Evolutionary conservation across 2,113 vertebrate genomes (phyloP).

Genomic region (Phocoena phocoena): DNA sequence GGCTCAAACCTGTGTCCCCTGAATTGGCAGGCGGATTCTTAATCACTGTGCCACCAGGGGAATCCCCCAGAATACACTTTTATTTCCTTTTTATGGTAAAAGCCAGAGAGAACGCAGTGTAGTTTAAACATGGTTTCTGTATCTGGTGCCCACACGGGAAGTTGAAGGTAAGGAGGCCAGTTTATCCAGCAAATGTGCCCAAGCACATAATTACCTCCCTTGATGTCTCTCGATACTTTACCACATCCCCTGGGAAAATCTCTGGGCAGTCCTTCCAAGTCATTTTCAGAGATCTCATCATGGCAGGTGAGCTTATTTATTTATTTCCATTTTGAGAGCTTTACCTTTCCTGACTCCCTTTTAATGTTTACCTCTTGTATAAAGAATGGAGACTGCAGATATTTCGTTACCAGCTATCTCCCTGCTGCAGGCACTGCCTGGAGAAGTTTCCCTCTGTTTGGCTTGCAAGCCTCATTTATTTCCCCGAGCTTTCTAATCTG

Average conservation of each 20-base stretch:
- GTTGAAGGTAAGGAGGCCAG: constrained; percentile 19
- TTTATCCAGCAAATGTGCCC: constrained; percentile 54
- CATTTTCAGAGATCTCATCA: constrained; percentile 30
- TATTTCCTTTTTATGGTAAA: constrained; percentile 52
- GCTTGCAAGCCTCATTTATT: constrained; percentile 73
- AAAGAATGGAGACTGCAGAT: constrained; percentile 64
- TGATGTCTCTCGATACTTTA: background rate
- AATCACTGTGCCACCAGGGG: no score
- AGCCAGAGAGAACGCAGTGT: constrained; percentile 3
- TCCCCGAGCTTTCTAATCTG: constrained; percentile 65
- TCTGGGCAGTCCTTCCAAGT: background rate
- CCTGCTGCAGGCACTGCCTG: constrained; percentile 63
- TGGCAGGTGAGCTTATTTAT: constrained; percentile 53
- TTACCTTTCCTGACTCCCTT: constrained; percentile 35
- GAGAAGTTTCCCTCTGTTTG: constrained; percentile 65
- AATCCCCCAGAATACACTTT: background rate
- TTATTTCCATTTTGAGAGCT: constrained; percentile 61
- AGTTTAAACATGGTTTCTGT: constrained; percentile 48
- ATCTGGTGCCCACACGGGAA: constrained; percentile 4
- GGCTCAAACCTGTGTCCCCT: no score
- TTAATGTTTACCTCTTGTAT: constrained; percentile 54
- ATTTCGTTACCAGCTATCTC: constrained; percentile 72
- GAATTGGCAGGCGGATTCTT: no score
- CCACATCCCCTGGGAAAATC: background rate
- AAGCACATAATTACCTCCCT: constrained; percentile 63